Percentiles rank a stretch among this genome's conserved stretches.
Evolutionary conservation across 2,888 invertebrate genomes (phyloP).

Genomic region (Ormyrus nitidulus): DNA sequence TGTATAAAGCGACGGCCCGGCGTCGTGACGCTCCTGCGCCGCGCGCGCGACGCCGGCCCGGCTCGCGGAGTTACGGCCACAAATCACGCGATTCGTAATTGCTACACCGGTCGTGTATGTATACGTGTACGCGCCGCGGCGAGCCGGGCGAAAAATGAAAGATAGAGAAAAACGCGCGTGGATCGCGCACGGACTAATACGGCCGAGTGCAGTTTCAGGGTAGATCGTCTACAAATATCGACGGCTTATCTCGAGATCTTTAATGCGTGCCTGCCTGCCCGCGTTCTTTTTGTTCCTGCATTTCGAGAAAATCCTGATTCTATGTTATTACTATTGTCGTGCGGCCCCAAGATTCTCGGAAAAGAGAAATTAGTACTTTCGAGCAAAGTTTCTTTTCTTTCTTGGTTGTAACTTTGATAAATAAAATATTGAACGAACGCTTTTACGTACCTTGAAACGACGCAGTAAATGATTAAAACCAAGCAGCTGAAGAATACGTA

Average conservation of each 20-base stretch:
- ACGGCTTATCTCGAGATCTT: conserved; percentile 63
- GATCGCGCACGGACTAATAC: background rate
- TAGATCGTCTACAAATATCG: conserved; percentile 70
- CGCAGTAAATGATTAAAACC: too few relatives aligned
- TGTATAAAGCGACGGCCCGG: conserved; percentile 69
- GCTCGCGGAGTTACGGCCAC: conserved; percentile 72
- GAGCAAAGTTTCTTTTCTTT: too few relatives aligned
- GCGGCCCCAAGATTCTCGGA: too few relatives aligned
- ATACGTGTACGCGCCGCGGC: conserved; percentile 32
- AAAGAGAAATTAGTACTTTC: too few relatives aligned
- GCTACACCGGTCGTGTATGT: conserved; percentile 64
- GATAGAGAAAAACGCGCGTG: background rate
- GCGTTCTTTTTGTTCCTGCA: background rate
- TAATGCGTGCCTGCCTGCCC: background rate
- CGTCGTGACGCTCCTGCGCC: conserved; percentile 66
- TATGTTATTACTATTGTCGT: too few relatives aligned
- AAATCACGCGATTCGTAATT: conserved; percentile 76
- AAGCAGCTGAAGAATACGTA: too few relatives aligned
- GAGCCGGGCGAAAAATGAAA: background rate
- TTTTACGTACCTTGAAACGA: too few relatives aligned
- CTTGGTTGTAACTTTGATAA: too few relatives aligned
- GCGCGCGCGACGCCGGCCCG: conserved; percentile 59
- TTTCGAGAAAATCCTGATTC: too few relatives aligned
- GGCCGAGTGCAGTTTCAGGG: conserved; percentile 51
- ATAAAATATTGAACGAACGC: too few relatives aligned